Percentiles rank a stretch among this genome's conserved stretches.
These are phyloP conservation scores for Sylvietta virens DNA, from an alignment of 2,113 vertebrate genomes.

Conservation along the genomic window DNA sequence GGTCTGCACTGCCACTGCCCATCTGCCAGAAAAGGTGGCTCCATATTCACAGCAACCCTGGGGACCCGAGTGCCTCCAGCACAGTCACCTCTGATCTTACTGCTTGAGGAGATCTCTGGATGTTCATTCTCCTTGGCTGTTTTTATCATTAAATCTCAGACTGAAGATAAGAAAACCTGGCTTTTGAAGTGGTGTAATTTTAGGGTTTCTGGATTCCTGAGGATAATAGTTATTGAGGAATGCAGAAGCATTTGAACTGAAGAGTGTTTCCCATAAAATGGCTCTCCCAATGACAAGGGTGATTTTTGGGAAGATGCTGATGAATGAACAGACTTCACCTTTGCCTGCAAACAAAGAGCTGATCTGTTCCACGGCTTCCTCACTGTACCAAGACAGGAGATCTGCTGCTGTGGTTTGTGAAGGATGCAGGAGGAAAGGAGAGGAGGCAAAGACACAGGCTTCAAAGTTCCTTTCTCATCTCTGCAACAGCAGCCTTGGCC, in stretches of 20 bases:
- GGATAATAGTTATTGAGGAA: not conserved
- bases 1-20: not conserved
- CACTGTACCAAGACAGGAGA: accelerated
- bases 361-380: not conserved
- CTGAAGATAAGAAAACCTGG: not conserved
- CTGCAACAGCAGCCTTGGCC: not conserved
- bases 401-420: not conserved
- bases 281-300: not conserved
- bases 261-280: not conserved
- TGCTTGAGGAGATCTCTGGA: not conserved
- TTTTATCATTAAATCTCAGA: not conserved
- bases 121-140: not conserved
- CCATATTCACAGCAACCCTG: not conserved
- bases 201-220: not conserved
- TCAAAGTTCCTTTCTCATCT: not conserved
- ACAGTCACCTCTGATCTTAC: not conserved
- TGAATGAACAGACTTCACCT: not conserved
- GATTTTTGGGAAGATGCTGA: not conserved
- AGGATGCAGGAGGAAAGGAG: not conserved
- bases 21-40: not conserved
- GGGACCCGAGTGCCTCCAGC: not conserved
- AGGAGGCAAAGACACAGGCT: not conserved
- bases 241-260: not conserved
- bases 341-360: not conserved
- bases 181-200: not conserved